Percentiles rank a stretch among this genome's conserved stretches.
phyloP scores from a whole-genome alignment of 2,888 invertebrate species.

The Mythimna pallens region DNA sequence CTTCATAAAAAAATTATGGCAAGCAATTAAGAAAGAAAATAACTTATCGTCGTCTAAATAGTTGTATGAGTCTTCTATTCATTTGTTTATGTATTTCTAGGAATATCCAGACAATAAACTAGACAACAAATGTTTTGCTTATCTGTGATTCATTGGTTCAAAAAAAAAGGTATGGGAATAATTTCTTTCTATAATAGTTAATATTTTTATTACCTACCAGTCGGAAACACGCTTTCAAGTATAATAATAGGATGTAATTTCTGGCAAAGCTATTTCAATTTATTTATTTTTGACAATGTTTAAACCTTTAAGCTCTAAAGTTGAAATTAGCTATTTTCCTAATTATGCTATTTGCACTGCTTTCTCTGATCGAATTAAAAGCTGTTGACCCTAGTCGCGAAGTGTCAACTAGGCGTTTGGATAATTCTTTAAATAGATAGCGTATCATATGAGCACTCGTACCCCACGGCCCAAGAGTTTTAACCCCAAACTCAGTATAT shows the following conservation, averaged over 20 bases:
- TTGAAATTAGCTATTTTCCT: background rate
- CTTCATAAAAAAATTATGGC: constrained; percentile 18
- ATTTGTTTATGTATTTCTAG: constrained; percentile 27
- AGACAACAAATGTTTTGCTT: constrained; percentile 6
- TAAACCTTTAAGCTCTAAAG: background rate
- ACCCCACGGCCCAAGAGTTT: no score
- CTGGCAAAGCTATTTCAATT: background rate
- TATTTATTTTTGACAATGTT: background rate
- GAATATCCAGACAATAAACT: constrained; percentile 22
- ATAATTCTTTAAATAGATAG: no score
- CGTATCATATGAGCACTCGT: no score
- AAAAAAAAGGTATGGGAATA: background rate
- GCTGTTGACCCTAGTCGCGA: no score
- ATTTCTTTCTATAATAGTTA: background rate
- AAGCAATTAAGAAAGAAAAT: constrained; percentile 15
- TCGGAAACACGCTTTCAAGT: background rate
- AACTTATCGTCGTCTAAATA: background rate
- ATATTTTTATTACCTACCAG: background rate
- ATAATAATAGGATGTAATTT: background rate
- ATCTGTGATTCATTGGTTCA: constrained; percentile 8
- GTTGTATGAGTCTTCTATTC: background rate
- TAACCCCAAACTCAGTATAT: no score
- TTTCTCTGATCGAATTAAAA: no score
- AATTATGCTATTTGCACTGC: no score
- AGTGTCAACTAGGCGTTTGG: no score